phyloP scores from a whole-genome alignment of 2,888 invertebrate species.

The Bursaphelenchus okinawaensis region DNA sequence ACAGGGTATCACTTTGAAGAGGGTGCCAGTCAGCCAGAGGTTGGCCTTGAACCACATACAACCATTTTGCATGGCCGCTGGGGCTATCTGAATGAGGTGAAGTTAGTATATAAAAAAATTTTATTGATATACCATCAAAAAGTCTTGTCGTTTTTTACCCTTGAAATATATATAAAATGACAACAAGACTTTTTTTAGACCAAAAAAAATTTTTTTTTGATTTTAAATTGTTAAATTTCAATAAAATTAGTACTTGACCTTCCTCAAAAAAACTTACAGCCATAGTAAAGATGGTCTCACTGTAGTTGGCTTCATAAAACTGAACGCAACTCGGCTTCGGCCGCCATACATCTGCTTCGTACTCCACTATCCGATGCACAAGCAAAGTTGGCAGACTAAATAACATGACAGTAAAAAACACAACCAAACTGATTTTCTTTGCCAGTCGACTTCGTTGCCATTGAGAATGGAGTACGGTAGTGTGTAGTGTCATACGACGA shows the following conservation, averaged over 20 bases:
- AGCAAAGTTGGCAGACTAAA: conserved; percentile 48
- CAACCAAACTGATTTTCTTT: conserved; percentile 39
- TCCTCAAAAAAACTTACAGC: conserved; percentile 24
- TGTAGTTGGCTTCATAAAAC: conserved; percentile 28
- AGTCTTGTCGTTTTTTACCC: too few species aligned
- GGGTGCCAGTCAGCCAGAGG: conserved; percentile 53
- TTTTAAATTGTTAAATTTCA: too few species aligned
- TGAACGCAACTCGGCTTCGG: conserved; percentile 29
- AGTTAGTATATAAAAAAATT: too few species aligned
- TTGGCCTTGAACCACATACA: conserved; percentile 51
- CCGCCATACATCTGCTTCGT: conserved; percentile 16
- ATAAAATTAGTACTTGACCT: too few species aligned
- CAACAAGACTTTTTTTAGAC: too few species aligned
- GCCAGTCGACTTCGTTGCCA: conserved; percentile 51
- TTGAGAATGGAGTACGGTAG: conserved; percentile 29
- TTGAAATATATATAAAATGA: too few species aligned
- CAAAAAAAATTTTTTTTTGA: too few species aligned
- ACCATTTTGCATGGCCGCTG: conserved; percentile 37
- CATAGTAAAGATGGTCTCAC: conserved; percentile 44
- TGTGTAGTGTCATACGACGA: conserved; percentile 50
- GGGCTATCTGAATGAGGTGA: conserved; percentile 26
- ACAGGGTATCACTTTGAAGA: conserved; percentile 54
- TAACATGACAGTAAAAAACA: conserved; percentile 43
- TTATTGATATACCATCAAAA: too few species aligned
- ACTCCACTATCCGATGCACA: conserved; percentile 46